Evolutionary conservation across 1,140 invertebrate species (phyloP), one percentile per base, ranked within the genome.

Genomic region (Papilio xuthus): DNA sequence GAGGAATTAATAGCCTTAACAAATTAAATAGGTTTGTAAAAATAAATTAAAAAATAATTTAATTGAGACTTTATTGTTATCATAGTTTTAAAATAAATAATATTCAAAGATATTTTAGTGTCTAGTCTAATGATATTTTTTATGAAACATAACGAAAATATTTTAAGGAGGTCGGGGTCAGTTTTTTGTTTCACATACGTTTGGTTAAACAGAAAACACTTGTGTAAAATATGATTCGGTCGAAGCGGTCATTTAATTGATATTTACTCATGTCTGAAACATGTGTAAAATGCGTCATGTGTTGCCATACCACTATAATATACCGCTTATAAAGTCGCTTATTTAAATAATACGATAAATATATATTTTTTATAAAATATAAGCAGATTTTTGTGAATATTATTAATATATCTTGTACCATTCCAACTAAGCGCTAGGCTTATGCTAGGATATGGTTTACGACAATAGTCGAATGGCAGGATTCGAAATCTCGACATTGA

Each of bases 231-330:
- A 78, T 69, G 71, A 56, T 79, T 74, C 88, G 86, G 88, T 90
- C 89, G 75, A 86, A 88, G 87, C 88, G 88, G 88, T 90, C 89
- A 91, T 79, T 80, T 85, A 70, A 81, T 80, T 82, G 75, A 32
- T 80, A 71, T 80, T 81, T 79, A 73, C 60, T 80, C 71, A 56
- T 41, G 74, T 76, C 74, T 76, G 74, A 13, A 18, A 41, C 53
- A 60, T 32, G 32, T 60, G 60, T 67, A 67, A 23, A 71, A 60
- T 81, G 81, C 76, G 83, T 82, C 83, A 80, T 79, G 32, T 44
- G 18, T 3, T 69, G 28, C n/a, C 18, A 41, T 42, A 10, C 28
- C n/a, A 41, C n/a, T 41, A 41, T 42, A 20, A n/a, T n/a, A n/a
- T n/a, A n/a, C n/a, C n/a, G n/a, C n/a, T n/a, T n/a, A n/a, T n/a